These are phyloP conservation scores for Glossophaga mutica DNA, from an alignment of 2,797 vertebrate species.

Conservation along the genomic window DNA sequence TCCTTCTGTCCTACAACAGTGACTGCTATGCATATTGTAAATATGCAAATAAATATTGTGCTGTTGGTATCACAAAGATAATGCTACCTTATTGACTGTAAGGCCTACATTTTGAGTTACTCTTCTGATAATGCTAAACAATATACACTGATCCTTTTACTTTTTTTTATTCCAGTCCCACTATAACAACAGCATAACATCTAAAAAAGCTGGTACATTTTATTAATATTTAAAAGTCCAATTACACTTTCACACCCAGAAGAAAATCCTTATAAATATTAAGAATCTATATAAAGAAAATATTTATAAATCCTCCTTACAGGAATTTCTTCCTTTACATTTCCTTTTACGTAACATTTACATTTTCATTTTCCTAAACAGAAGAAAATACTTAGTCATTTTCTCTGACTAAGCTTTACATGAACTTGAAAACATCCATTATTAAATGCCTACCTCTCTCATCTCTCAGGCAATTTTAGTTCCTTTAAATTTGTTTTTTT, in stretches of 20 bases:
- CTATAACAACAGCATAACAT: not conserved
- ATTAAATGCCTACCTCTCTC: not conserved
- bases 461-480: not conserved
- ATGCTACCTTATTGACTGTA: not conserved
- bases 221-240: conserved; percentile 4
- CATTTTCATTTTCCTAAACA: conserved; percentile 21
- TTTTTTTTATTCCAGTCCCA: conserved; percentile 3
- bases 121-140: not conserved
- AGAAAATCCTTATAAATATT: conserved; percentile 25
- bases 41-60: not conserved
- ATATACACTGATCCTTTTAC: not conserved
- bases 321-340: conserved; percentile 25
- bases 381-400: conserved; percentile 7
- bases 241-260: not conserved
- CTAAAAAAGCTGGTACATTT: not conserved
- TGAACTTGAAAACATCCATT: not conserved
- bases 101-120: not conserved
- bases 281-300: not conserved
- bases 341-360: conserved; percentile 15
- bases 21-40: not conserved
- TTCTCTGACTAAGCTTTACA: not conserved
- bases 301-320: not conserved
- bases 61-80: conserved; percentile 13
- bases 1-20: not conserved
- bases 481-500: not conserved